These are phyloP conservation scores for Lottia scabra DNA, from an alignment of 2,888 invertebrate species.

Conservation along the genomic window DNA sequence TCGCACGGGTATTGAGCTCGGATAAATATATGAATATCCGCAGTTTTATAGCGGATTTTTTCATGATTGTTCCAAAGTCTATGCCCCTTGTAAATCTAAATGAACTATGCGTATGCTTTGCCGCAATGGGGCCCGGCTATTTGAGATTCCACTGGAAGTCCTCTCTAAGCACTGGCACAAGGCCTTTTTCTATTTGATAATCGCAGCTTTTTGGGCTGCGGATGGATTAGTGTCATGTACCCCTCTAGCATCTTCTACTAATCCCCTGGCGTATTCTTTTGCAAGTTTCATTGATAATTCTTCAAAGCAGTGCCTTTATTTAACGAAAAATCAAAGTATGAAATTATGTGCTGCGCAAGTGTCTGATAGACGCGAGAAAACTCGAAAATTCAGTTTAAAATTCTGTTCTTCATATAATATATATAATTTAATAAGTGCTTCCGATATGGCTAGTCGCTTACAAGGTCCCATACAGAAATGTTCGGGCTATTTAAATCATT, in stretches of 20 bases:
- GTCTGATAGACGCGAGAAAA: not conserved
- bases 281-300: not conserved
- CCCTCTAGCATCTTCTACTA: constrained; percentile 1
- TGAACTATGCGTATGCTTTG: constrained; percentile 7
- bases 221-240: constrained; percentile 2
- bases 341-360: not conserved
- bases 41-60: constrained; percentile 5
- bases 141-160: constrained; percentile 5
- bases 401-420: constrained; percentile 4
- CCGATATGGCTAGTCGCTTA: constrained; percentile 1
- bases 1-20: constrained; percentile 1
- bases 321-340: constrained; percentile 6
- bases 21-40: constrained; percentile 7
- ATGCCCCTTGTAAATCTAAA: constrained; percentile 1
- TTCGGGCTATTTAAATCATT: not conserved
- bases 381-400: not conserved
- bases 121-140: constrained; percentile 6
- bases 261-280: not conserved
- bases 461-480: not conserved
- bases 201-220: not conserved
- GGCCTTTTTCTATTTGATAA: constrained; percentile 1
- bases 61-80: constrained; percentile 5
- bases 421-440: constrained; percentile 1
- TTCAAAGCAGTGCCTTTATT: constrained; percentile 4
- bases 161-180: not conserved